Evolutionary conservation across 2,113 vertebrate species (phyloP).

Genomic region (Entelurus aequoreus): DNA sequence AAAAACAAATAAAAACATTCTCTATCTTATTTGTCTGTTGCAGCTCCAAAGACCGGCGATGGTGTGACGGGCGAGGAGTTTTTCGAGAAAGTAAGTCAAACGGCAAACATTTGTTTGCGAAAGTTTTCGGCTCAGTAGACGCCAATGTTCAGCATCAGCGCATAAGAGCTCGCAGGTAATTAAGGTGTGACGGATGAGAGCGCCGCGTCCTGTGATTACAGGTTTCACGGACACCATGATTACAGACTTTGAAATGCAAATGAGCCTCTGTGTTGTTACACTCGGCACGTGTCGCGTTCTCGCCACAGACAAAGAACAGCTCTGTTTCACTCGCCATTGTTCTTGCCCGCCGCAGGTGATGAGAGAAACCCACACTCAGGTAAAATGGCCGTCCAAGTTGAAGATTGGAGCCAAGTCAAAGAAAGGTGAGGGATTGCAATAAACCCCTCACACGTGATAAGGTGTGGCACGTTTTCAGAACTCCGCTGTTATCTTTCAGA

Average conservation of each 20-base stretch:
- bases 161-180: constrained; percentile 6
- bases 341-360: constrained; percentile 66
- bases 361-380: constrained; percentile 75
- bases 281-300: not conserved
- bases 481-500: constrained; percentile 44
- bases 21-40: constrained; percentile 22
- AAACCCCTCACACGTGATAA: not conserved
- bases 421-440: constrained; percentile 64
- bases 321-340: constrained; percentile 26
- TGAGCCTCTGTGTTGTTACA: constrained; percentile 35
- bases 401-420: constrained; percentile 80
- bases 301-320: constrained; percentile 18
- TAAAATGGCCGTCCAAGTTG: constrained; percentile 81
- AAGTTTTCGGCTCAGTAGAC: constrained; percentile 5
- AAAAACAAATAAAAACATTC: not conserved
- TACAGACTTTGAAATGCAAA: constrained; percentile 55
- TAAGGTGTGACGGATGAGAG: constrained; percentile 18
- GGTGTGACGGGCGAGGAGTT: constrained; percentile 69
- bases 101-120: not conserved
- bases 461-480: not conserved
- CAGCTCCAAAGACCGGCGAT: constrained; percentile 58
- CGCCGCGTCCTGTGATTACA: constrained; percentile 26
- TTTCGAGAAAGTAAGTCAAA: constrained; percentile 69
- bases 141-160: constrained; percentile 6
- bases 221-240: constrained; percentile 47